Conservation (phyloP, 2,113 vertebrate genomes). For the Geothlypis trichas region DNA sequence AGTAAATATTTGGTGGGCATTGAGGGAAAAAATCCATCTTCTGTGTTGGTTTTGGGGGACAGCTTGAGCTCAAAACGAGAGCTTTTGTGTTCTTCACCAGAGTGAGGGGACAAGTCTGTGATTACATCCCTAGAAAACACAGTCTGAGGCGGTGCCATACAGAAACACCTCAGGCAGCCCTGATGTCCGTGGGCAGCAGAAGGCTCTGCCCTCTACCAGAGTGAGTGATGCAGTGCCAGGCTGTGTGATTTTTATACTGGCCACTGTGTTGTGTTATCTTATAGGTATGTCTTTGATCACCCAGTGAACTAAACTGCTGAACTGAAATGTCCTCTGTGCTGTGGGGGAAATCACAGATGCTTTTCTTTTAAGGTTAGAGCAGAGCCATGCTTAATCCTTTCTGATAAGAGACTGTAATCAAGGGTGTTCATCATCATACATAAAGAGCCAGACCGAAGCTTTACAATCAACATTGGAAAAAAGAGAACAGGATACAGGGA, state of each 20-base stretch:
- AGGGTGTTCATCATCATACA: background rate
- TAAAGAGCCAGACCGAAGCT: background rate
- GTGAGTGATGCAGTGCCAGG: accelerated
- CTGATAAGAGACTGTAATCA: background rate
- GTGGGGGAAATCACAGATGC: background rate
- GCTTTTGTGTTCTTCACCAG: background rate
- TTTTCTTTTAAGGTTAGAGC: background rate
- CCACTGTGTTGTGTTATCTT: background rate
- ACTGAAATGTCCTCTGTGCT: background rate
- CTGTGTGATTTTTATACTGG: background rate
- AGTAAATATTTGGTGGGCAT: background rate
- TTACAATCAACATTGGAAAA: background rate
- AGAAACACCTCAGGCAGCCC: background rate
- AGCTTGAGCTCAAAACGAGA: background rate
- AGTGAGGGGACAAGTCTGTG: background rate
- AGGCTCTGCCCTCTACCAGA: background rate
- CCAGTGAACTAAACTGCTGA: background rate
- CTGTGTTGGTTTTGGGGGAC: accelerated
- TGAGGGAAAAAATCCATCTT: background rate
- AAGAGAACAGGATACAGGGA: background rate
- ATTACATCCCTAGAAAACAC: background rate
- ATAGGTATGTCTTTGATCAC: background rate
- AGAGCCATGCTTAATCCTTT: background rate
- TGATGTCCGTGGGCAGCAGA: accelerated
- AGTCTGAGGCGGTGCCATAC: accelerated